These are phyloP conservation scores for Eupeodes corollae DNA, from an alignment of 1,140 invertebrate genomes.

Conservation along the genomic window DNA sequence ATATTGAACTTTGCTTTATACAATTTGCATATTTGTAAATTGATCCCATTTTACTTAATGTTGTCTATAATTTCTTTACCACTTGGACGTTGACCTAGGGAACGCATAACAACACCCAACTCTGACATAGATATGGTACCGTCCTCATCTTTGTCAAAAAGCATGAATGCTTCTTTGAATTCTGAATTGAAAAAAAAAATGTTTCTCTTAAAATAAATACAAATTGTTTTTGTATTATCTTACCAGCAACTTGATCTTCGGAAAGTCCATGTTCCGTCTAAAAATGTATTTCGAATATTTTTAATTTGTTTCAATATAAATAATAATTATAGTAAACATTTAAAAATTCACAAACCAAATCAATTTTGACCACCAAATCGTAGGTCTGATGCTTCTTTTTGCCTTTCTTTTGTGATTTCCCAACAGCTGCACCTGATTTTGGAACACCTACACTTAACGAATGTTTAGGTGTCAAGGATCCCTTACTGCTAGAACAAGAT, in stretches of 20 bases:
- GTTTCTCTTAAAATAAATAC: not conserved
- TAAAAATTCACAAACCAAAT: slow-evolving; percentile 50
- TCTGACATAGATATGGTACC: slow-evolving; percentile 82
- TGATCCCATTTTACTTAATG: not conserved
- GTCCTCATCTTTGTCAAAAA: slow-evolving; percentile 88
- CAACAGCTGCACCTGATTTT: slow-evolving; percentile 43
- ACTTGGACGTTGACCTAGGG: slow-evolving; percentile 75
- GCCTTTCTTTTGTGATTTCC: slow-evolving; percentile 57
- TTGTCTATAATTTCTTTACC: slow-evolving; percentile 45
- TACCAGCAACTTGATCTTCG: slow-evolving; percentile 4
- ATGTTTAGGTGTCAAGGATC: not conserved
- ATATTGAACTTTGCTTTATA: slow-evolving; percentile 1
- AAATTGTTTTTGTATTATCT: not conserved
- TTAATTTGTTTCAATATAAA: not conserved
- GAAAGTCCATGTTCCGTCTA: slow-evolving; percentile 2
- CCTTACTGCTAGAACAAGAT: slow-evolving; percentile 9
- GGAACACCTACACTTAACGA: slow-evolving; percentile 17
- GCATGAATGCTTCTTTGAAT: slow-evolving; percentile 86
- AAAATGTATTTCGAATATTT: not conserved
- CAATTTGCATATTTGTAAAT: not conserved
- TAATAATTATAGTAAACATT: not conserved
- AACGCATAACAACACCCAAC: slow-evolving; percentile 78
- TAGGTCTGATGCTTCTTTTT: slow-evolving; percentile 69
- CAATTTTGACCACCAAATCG: slow-evolving; percentile 69
- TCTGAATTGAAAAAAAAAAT: slow-evolving; percentile 45